Base-by-base conservation (phyloP, 2,113 vertebrate species). In the Ranitomeya imitator region DNA sequence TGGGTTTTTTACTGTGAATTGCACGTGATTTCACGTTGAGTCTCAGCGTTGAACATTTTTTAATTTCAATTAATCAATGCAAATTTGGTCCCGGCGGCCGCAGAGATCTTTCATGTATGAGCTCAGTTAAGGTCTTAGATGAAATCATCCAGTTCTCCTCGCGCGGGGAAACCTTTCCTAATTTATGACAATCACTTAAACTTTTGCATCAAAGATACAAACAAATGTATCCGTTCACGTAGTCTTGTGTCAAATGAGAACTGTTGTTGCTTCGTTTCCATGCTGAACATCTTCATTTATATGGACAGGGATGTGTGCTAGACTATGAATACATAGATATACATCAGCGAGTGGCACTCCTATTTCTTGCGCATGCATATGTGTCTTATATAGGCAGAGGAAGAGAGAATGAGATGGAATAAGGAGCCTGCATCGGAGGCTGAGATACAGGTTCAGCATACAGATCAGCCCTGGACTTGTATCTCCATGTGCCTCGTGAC, bases 391-490 rank as follows among this genome's bases (percentile, higher is more conserved):
- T 65, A 84, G 65, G 31, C 31, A 37, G 63, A 11, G 59, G 57
- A 18, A 12, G 14, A 60, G 69, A 74, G 69, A 26, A 73, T 73
- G 51, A n/a, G 26, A 54, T 79, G 61, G n/a, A 65, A 23, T 86
- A 77, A 52, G 37, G 63, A 80, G 51, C 16, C 85, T 69, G 85
- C n/a, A 80, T 37, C 19, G 13, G 51, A 87, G 45, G 14, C 7
- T 67, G 61, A 57, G 57, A 7, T 73, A 87, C 78, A 73, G 80
- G 45, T 51, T 77, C 71, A 51, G 80, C 80, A 88, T 84, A 77
- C 71, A 88, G 80, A 88, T 83, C 80, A 83, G 87, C 31, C 37
- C 57, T 21, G 80, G 15, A 10, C 77, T 82, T n/a, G 15, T 12
- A 26, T 83, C 45, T 51, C 31, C 12, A 7, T 63, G 45, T 67